Conservation (phyloP, 2,797 vertebrate species). For the Morelia viridis region DNA sequence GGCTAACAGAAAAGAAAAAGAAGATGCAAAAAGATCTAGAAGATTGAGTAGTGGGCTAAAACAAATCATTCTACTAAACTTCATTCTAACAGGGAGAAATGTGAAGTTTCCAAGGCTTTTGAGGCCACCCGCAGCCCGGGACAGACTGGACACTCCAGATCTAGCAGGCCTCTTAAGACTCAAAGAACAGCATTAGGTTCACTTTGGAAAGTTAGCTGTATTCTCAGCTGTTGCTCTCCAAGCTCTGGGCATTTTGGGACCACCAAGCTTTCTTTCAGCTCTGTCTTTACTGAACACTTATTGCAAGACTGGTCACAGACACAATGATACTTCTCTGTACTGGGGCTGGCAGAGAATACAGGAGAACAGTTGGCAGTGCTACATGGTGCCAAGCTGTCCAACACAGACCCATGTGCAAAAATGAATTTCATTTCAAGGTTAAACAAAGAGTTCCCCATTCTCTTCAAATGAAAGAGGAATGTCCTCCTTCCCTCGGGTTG, state of each 20-base stretch:
- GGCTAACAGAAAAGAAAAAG: background rate
- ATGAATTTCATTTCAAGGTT: background rate
- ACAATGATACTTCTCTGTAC: fast-evolving
- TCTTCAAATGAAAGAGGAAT: background rate
- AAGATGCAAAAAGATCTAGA: too few relatives aligned
- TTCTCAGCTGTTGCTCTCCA: fast-evolving
- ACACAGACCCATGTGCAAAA: background rate
- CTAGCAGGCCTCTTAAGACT: background rate
- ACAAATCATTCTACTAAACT: background rate
- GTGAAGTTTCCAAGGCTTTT: background rate
- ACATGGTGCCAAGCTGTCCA: fast-evolving
- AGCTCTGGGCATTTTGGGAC: background rate
- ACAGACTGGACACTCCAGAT: background rate
- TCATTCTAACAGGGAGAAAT: background rate
- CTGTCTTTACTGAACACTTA: fast-evolving
- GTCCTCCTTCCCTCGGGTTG: background rate
- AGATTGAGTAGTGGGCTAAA: background rate
- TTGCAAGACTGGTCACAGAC: background rate
- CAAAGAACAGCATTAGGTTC: background rate
- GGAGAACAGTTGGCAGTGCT: background rate
- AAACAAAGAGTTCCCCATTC: background rate
- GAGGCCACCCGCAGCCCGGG: background rate
- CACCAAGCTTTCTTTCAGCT: background rate
- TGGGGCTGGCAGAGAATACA: background rate
- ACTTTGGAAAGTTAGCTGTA: background rate